Conservation (phyloP, 2,888 invertebrate genomes). For the Strigamia maritima region DNA sequence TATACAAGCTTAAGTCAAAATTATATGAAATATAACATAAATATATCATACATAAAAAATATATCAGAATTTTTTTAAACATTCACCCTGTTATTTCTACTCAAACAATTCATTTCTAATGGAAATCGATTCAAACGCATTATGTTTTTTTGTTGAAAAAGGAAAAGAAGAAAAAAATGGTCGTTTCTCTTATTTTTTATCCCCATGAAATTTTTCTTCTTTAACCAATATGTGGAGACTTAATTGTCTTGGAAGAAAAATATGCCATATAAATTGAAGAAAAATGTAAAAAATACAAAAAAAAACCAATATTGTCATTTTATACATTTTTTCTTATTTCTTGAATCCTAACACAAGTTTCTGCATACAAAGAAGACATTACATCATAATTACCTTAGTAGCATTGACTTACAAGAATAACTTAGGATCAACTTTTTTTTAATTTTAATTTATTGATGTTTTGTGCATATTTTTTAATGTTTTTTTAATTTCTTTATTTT, state of each 20-base stretch:
- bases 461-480: too few species aligned
- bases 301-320: neutral
- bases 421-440: neutral
- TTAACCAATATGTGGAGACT: neutral
- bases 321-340: neutral
- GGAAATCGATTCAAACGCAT: slow-evolving; percentile 12
- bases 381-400: neutral
- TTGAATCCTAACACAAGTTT: neutral
- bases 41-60: too few species aligned
- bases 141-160: neutral
- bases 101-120: neutral
- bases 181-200: neutral
- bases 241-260: neutral
- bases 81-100: neutral
- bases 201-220: neutral
- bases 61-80: too few species aligned
- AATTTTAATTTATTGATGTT: neutral
- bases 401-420: neutral
- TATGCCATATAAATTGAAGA: neutral
- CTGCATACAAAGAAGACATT: neutral
- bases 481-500: too few species aligned
- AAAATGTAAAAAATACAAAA: neutral
- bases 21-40: too few species aligned
- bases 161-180: neutral
- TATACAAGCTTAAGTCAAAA: too few species aligned